These are phyloP conservation scores for Columbina picui DNA, from an alignment of 2,113 vertebrate genomes.

Conservation along the genomic window DNA sequence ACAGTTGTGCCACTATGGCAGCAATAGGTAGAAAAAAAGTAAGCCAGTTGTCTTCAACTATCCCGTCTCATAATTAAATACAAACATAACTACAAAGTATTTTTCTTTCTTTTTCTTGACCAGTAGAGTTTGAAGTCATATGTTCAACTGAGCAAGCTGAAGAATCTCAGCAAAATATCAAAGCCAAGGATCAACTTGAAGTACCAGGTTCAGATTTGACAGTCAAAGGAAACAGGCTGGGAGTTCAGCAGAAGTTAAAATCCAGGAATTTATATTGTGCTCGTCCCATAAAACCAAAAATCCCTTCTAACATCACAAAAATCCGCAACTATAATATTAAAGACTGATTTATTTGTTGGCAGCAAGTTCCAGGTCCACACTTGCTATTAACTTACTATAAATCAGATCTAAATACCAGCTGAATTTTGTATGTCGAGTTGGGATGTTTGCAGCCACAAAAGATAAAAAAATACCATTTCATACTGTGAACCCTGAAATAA, in stretches of 20 bases:
- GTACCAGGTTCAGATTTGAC: background rate
- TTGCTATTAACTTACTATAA: background rate
- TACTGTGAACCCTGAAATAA: background rate
- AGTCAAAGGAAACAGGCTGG: constrained; percentile 68
- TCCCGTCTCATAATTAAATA: background rate
- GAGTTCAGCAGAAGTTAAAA: constrained; percentile 69
- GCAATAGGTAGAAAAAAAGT: background rate
- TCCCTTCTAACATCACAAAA: constrained; percentile 45
- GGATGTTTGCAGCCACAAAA: background rate
- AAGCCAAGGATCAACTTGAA: background rate
- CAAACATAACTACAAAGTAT: background rate
- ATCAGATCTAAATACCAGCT: background rate
- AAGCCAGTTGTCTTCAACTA: background rate
- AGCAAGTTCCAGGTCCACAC: background rate
- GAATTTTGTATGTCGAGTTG: background rate
- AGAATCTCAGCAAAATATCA: background rate
- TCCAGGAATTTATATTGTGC: background rate
- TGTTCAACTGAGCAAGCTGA: background rate
- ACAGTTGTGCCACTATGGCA: background rate
- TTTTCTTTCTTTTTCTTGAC: background rate
- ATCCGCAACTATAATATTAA: constrained; percentile 90
- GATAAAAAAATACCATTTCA: background rate
- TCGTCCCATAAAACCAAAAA: constrained; percentile 24
- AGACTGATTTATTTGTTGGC: constrained; percentile 74
- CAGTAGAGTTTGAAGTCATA: background rate